Evolutionary conservation across 1,140 invertebrate genomes (phyloP), one percentile per base, ranked within the genome.

Genomic region (Mya arenaria): DNA sequence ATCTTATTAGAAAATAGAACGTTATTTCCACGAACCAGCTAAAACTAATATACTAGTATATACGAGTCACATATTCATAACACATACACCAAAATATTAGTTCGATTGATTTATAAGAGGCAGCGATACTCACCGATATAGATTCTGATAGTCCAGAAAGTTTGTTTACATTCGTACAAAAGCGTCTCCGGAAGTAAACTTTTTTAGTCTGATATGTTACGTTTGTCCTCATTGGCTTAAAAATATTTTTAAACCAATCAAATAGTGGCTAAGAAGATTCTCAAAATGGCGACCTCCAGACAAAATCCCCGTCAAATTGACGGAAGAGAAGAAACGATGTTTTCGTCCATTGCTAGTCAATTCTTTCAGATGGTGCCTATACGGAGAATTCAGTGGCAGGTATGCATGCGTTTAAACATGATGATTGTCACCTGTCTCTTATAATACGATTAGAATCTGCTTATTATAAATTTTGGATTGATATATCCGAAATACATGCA

Each of bases 331-430:
- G 48, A 72, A 55, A 17, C 39, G 25, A 41, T 30, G n/a, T 39
- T 73, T 36, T 48, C 23, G 4, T 63, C 68, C n/a, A 41, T 82
- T 28, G 39, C 41, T 37, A 58, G 65, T 65, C 79, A 82, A 25
- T 82, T 82, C 56, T 74, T 82, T 65, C 68, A 82, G 41, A 82
- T 82, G 79, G 79, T 82, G 17, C 79, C 79, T 25, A 41, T 82
- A 37, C 60, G 79, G 39, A 37, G 79, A 74, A 82, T 82, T n/a
- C 37, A 73, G 36, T 82, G 79, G 69, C 79, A 48, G 58, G 79
- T 82, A 69, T n/a, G n/a, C n/a, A n/a, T n/a, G n/a, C n/a, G n/a
- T 48, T 48, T 48, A 15, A 48, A n/a, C 44, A 13, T 48, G n/a
- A 48, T 48, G 13, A 48, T 48, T 48, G n/a, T n/a, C n/a, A n/a